These are phyloP conservation scores for Styela clava DNA, from an alignment of 23 tunicate species.

Conservation along the genomic window DNA sequence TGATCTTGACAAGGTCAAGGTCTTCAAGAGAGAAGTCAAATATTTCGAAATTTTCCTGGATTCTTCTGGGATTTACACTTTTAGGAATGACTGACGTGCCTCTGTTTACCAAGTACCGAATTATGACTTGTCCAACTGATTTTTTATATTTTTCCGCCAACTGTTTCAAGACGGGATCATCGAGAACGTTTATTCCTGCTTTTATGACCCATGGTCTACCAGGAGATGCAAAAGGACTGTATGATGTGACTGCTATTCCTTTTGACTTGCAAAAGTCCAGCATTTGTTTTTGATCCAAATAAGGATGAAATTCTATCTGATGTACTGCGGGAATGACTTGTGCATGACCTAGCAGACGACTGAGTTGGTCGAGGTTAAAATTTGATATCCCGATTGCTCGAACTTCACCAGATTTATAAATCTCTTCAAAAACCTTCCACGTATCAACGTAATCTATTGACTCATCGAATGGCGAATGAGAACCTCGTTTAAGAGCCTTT, in stretches of 20 bases:
- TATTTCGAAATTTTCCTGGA: conserved; percentile 35
- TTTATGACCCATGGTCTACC: conserved; percentile 35
- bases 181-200: not conserved
- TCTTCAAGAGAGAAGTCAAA: conserved; percentile 5
- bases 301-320: conserved; percentile 82
- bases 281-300: conserved; percentile 32
- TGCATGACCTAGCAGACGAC: conserved; percentile 34
- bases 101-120: conserved; percentile 34
- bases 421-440: conserved; percentile 62
- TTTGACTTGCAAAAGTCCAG: conserved; percentile 31
- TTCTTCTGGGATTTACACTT: conserved; percentile 51
- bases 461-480: no score
- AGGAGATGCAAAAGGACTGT: conserved; percentile 51
- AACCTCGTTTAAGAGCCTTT: not conserved
- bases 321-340: conserved; percentile 63
- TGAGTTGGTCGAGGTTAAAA: conserved; percentile 63
- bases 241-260: conserved; percentile 40
- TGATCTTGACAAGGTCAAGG: not conserved
- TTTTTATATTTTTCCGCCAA: conserved; percentile 11
- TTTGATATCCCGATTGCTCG: conserved; percentile 63
- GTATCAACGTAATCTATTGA: conserved; percentile 45
- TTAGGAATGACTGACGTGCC: conserved; percentile 38
- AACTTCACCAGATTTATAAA: conserved; percentile 48
- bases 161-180: conserved; percentile 10
- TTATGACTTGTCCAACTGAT: no score